Percentiles rank a stretch among this genome's conserved stretches.
Evolutionary conservation across 2,113 vertebrate genomes (phyloP).

Genomic region (Apeltes quadracus): DNA sequence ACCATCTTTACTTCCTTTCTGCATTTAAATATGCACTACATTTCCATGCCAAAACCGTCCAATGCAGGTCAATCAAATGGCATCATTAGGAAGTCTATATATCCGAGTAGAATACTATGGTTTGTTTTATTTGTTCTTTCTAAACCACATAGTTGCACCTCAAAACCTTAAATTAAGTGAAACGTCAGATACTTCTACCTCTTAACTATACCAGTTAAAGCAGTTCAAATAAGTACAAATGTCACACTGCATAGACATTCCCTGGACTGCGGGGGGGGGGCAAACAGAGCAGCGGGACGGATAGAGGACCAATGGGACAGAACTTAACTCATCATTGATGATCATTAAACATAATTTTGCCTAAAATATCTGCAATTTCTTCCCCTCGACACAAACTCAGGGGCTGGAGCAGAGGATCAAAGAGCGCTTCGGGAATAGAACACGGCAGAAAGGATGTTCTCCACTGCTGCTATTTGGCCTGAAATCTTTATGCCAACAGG

Average conservation of each 20-base stretch:
- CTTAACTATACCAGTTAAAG: not conserved
- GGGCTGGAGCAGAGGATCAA: constrained; percentile 21
- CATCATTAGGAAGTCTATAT: not conserved
- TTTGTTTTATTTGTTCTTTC: not conserved
- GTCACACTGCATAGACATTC: too few species aligned
- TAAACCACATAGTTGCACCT: not conserved
- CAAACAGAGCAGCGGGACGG: too few species aligned
- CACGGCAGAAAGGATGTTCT: constrained; percentile 25
- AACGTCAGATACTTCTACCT: not conserved
- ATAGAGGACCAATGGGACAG: too few species aligned
- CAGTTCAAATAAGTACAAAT: too few species aligned
- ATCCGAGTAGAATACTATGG: not conserved
- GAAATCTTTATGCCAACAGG: constrained; percentile 59
- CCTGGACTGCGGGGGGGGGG: too few species aligned
- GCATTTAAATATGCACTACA: not conserved
- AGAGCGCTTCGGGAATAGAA: constrained; percentile 21
- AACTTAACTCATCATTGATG: not conserved
- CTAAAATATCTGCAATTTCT: not conserved
- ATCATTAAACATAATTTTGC: not conserved
- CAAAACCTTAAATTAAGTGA: not conserved
- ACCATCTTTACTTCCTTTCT: not conserved
- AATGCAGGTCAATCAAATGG: not conserved
- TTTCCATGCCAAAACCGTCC: not conserved
- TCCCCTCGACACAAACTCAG: not conserved
- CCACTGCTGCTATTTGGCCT: constrained; percentile 45